Percentiles rank a stretch among this genome's conserved stretches.
phyloP scores from a whole-genome alignment of 1,140 invertebrate species.

The Dendroctonus ponderosae region DNA sequence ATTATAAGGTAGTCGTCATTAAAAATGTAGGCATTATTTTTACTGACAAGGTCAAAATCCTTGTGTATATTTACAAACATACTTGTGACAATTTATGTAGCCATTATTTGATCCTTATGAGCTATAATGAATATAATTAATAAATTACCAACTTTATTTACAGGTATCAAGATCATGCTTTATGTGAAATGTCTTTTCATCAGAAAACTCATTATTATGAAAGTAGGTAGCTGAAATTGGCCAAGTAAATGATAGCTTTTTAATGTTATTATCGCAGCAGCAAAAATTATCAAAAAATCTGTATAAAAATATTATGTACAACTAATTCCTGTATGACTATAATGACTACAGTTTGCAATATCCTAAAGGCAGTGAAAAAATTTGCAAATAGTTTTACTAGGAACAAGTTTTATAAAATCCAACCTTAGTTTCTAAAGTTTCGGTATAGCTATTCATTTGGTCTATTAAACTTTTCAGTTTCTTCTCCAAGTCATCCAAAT shows the following conservation, averaged over 20 bases:
- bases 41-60: neutral
- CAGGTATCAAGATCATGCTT: constrained; percentile 1
- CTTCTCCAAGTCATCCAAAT: constrained; percentile 43
- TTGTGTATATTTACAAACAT: constrained; percentile 26
- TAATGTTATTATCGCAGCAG: constrained; percentile 27
- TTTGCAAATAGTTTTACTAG: constrained; percentile 17
- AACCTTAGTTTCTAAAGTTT: constrained; percentile 39
- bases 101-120: constrained; percentile 8
- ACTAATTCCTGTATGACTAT: constrained; percentile 15
- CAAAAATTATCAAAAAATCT: constrained; percentile 9
- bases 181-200: neutral
- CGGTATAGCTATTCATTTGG: constrained; percentile 41
- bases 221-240: constrained; percentile 4
- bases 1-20: neutral
- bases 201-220: neutral
- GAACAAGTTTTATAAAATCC: constrained; percentile 45
- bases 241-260: neutral
- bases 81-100: constrained; percentile 8
- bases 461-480: constrained; percentile 51
- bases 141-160: constrained; percentile 34
- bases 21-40: neutral
- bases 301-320: constrained; percentile 2
- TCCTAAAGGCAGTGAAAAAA: neutral
- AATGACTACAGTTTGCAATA: too few species aligned
- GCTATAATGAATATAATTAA: constrained; percentile 21